Conservation (phyloP, 2,888 invertebrate species). For the Proisotoma minuta region DNA sequence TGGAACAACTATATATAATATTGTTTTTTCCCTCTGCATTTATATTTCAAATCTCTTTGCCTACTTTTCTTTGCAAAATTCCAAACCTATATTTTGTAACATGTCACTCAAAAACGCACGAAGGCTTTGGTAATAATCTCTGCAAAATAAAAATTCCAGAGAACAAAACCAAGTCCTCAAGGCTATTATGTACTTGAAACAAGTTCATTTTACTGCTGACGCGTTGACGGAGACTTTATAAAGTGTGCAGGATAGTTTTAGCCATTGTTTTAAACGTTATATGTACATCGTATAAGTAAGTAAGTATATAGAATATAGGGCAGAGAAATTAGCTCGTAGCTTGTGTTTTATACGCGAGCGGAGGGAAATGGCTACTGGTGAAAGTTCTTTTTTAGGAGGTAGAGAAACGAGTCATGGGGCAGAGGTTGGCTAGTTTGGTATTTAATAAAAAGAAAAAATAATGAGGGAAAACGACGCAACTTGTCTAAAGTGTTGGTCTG, state of each 20-base stretch:
- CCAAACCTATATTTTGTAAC: not conserved
- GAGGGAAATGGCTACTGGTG: not conserved
- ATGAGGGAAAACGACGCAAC: not conserved
- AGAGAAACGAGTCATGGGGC: not conserved
- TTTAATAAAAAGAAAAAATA: conserved; percentile 4
- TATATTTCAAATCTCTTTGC: not conserved
- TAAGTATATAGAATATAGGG: not conserved
- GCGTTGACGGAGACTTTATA: not conserved
- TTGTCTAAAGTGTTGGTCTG: not conserved
- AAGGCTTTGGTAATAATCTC: not conserved
- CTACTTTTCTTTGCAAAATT: conserved; percentile 6
- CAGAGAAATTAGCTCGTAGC: not conserved
- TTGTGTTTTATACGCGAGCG: not conserved
- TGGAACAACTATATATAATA: not conserved
- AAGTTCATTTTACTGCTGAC: not conserved
- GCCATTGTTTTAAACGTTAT: not conserved
- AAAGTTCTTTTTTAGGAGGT: not conserved
- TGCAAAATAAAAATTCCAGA: not conserved
- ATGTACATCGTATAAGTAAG: no score
- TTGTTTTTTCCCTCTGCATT: not conserved
- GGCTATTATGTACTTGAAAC: not conserved
- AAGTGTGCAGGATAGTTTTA: not conserved
- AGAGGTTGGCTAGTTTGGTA: conserved; percentile 2
- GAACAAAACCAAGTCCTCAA: no score
- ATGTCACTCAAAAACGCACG: conserved; percentile 5